These are phyloP conservation scores for Aurelia sp. DNA, from an alignment of 30 jellyfish, hydroid and myxozoan species.

Conservation along the genomic window DNA sequence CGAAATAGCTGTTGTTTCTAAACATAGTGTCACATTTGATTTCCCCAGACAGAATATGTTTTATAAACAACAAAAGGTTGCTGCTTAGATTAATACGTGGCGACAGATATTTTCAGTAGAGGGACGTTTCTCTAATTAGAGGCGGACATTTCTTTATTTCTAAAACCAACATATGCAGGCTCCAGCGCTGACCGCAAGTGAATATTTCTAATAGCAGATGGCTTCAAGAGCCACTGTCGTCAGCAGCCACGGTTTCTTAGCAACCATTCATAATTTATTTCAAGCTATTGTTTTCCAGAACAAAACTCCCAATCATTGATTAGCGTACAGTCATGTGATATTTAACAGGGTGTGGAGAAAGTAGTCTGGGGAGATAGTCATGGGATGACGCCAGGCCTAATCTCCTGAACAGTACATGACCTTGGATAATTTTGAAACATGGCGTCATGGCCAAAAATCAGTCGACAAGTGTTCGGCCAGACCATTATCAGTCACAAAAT, in stretches of 20 bases:
- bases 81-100: not conserved
- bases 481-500: slow-evolving; percentile 52
- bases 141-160: slow-evolving; percentile 18
- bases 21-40: too few species aligned
- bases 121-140: slow-evolving; percentile 1
- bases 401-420: slow-evolving; percentile 56
- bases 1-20: too few species aligned
- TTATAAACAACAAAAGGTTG: not conserved
- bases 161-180: slow-evolving; percentile 61
- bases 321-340: slow-evolving; percentile 23
- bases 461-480: slow-evolving; percentile 41
- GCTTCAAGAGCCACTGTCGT: slow-evolving; percentile 42
- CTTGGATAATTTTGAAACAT: slow-evolving; percentile 26
- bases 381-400: slow-evolving; percentile 50
- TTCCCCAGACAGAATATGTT: not conserved
- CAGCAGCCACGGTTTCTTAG: slow-evolving; percentile 25
- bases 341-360: slow-evolving; percentile 23
- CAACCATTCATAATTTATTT: slow-evolving; percentile 36
- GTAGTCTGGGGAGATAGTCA: slow-evolving; percentile 14
- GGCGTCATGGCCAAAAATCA: slow-evolving; percentile 43
- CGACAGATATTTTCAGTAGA: slow-evolving; percentile 18
- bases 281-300: slow-evolving; percentile 4
- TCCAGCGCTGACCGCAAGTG: slow-evolving; percentile 47
- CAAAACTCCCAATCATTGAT: slow-evolving; percentile 9
- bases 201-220: slow-evolving; percentile 36